Conservation (phyloP, 2,113 vertebrate species). For the Tamias sibiricus region DNA sequence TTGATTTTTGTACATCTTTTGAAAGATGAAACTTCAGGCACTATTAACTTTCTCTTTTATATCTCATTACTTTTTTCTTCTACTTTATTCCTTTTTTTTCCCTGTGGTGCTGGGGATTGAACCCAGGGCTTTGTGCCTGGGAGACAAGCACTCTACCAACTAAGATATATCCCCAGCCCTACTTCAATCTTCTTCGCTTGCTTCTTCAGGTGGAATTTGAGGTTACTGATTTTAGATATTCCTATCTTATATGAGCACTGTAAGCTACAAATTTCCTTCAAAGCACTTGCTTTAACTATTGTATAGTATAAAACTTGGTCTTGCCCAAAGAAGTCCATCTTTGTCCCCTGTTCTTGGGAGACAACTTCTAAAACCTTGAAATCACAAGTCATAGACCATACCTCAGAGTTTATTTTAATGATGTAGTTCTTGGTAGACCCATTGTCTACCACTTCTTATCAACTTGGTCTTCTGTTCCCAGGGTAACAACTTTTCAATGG, state of each 20-base stretch:
- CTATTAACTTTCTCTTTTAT: too few relatives aligned
- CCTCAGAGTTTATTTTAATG: too few relatives aligned
- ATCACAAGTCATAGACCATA: too few relatives aligned
- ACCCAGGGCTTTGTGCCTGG: neutral
- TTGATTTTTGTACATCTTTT: constrained; percentile 6
- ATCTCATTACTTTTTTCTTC: neutral
- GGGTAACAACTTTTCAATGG: neutral
- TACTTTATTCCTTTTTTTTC: neutral
- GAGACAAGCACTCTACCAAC: too few relatives aligned
- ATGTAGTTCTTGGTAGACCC: too few relatives aligned
- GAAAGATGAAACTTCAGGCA: constrained; percentile 5
- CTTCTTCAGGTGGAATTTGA: neutral
- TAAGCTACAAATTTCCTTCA: neutral
- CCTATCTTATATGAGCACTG: neutral
- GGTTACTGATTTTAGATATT: neutral
- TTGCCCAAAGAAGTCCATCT: constrained; percentile 1
- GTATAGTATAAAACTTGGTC: neutral
- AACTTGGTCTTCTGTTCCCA: too few relatives aligned
- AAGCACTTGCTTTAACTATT: neutral
- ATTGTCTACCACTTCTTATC: too few relatives aligned
- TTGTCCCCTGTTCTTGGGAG: too few relatives aligned
- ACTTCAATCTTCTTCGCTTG: neutral
- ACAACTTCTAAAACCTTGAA: too few relatives aligned
- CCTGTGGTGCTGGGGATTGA: too few relatives aligned
- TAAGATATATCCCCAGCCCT: too few relatives aligned